Base-by-base conservation (phyloP, 1,140 invertebrate genomes). In the Euura lappo region DNA sequence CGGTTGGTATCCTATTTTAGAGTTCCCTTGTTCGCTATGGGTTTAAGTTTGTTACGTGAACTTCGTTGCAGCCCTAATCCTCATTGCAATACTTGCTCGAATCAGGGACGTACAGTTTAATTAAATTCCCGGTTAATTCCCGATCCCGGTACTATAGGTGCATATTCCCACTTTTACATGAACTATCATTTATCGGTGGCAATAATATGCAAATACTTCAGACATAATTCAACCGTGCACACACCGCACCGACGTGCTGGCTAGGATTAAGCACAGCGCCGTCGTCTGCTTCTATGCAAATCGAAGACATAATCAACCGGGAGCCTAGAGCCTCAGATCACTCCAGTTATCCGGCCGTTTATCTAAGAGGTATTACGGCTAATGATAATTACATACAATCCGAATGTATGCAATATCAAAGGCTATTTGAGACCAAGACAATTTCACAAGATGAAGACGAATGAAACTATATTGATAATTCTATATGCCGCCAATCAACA, bases 251-350 rank as follows among this genome's bases (percentile, higher is more conserved):
- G 51, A 60, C 51, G 51, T 60, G 10, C 51, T 5, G 13, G 3
- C 51, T 60, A 60, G 51, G 51, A 60, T 60, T 60, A 60, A 8
- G 13, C 51, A 8, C 51, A n/a, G 3, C 51, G 6, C 51, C 51
- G 13, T n/a, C 51, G 51, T 60, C 51, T 6, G 51, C 51, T 60
- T 60, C 51, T 60, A 60, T 60, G 51, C 51, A 60, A 60, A 60
- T 60, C 51, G 51, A 60, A 60, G 51, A 60, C 51, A 60, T n/a
- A 3, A 60, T 60, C 51, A 60, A 60, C 51, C 51, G 51, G 51
- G 8, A 6, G 51, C 51, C 13, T 60, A 60, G 51, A 60, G 8
- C 51, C 51, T 60, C 5, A 60, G 13, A 60, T 60, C 51, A 60
- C 51, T 6, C 13, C 51, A n/a, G 6, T 60, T 6, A n/a, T 60